Percentiles rank a stretch among this genome's conserved stretches.
phyloP scores from a whole-genome alignment of 1,140 invertebrate genomes.

The Ruditapes philippinarum region DNA sequence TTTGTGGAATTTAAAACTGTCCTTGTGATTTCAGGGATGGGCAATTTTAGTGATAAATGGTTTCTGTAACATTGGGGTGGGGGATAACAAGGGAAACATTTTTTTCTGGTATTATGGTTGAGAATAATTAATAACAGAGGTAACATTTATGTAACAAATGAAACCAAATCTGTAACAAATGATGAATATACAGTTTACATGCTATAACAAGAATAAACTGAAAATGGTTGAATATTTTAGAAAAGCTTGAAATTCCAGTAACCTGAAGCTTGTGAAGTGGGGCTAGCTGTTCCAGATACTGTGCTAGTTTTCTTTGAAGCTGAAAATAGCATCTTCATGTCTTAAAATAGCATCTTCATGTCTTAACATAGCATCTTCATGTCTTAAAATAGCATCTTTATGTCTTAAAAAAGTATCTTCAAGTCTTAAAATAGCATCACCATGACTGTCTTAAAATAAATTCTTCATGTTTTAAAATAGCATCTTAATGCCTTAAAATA shows the following conservation, averaged over 20 bases:
- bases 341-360: conserved; percentile 11
- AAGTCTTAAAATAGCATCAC: background rate
- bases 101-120: no score
- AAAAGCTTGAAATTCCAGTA: background rate
- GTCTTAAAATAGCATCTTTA: conserved; percentile 10
- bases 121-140: conserved; percentile 10
- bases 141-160: conserved; percentile 24
- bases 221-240: background rate
- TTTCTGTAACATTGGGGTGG: no score
- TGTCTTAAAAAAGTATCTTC: conserved; percentile 42
- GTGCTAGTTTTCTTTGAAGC: conserved; percentile 56
- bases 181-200: background rate
- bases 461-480: conserved; percentile 1
- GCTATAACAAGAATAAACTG: conserved; percentile 8
- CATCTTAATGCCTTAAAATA: background rate
- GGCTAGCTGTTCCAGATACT: conserved; percentile 34
- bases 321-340: conserved; percentile 37
- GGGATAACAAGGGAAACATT: no score
- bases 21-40: no score
- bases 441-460: conserved; percentile 29
- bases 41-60: no score
- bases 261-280: conserved; percentile 51
- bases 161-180: background rate
- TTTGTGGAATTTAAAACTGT: no score
- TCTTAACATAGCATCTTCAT: conserved; percentile 40